Evolutionary conservation across 1,140 invertebrate genomes (phyloP), one percentile per base, ranked within the genome.

Genomic region (fruit fly (Drosophila melanogaster)): DNA sequence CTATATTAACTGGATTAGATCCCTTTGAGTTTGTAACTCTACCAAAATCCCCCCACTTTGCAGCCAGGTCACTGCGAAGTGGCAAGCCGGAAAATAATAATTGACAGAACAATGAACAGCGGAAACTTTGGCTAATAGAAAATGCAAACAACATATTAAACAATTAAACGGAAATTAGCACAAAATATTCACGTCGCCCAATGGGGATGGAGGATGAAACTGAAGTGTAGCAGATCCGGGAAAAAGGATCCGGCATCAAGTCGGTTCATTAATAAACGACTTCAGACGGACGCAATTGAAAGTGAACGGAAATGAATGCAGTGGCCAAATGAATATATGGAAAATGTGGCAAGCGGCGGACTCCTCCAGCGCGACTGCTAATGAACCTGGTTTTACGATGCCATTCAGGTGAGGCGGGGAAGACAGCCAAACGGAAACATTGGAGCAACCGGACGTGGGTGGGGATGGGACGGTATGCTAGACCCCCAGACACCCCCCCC

Each of bases 91-190:
- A 54, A 22, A 40, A 65, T 77, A 65, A 86, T 85, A 81, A 86
- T 86, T 85, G 81, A 71, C 54, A 62, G 47, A 77, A 81, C 81
- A 85, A 85, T 75, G 74, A 61, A 38, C 58, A 38, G 37, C 78
- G 83, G 81, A 85, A 81, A 70, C 74, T 60, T 57, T 38, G 60
- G 78, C 74, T 81, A 87, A 85, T 86, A 77, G 84, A 79, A 79
- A 87, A 79, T 86, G 83, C 83, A 81, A 86, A 86, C 83, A 86
- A 87, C 72, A 86, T 86, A 87, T 87, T 89, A 87, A 87, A 87
- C 84, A 87, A 87, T 87, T 87, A 87, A 89, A 87, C 83, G 83
- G 83, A 87, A 87, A 87, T 87, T 87, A 87, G 71, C 83, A 87
- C 84, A 66, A 83, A 83, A 83, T 86, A 71, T 75, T 79, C 84